Percentiles rank a stretch among this genome's conserved stretches.
phyloP scores from a whole-genome alignment of 2,888 invertebrate species.

The Eledona agricola region DNA sequence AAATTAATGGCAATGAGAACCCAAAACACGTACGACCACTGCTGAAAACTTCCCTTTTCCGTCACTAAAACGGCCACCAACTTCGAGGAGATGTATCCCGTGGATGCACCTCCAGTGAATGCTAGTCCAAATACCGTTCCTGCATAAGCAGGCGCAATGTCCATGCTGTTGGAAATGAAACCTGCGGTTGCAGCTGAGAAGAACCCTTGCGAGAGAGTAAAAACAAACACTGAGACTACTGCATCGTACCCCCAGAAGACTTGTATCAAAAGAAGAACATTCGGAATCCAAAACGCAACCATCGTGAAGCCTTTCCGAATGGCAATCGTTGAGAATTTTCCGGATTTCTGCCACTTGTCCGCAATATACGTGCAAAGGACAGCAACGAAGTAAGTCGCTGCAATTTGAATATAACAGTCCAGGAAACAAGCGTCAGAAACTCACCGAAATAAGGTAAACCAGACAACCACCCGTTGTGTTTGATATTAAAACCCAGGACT shows the following conservation, averaged over 20 bases:
- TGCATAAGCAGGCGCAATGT: slow-evolving; percentile 17
- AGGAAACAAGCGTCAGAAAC: neutral
- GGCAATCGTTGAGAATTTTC: slow-evolving; percentile 8
- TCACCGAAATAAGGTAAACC: slow-evolving; percentile 22
- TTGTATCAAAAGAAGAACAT: slow-evolving; percentile 10
- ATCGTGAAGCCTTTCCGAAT: slow-evolving; percentile 16
- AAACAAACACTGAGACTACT: slow-evolving; percentile 4
- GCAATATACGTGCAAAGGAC: slow-evolving; percentile 5
- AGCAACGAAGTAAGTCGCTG: slow-evolving; percentile 8
- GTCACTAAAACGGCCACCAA: no score
- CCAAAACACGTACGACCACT: no score
- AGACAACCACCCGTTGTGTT: slow-evolving; percentile 14
- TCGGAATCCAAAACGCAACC: slow-evolving; percentile 4
- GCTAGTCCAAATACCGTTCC: slow-evolving; percentile 23
- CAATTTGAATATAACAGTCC: neutral
- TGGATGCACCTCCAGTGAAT: no score
- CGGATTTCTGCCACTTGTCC: slow-evolving; percentile 8
- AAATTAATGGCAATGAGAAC: no score
- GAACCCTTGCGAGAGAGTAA: slow-evolving; percentile 8
- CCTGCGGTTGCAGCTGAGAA: slow-evolving; percentile 3
- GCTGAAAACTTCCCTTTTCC: no score
- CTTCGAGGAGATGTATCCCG: no score
- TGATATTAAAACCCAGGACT: slow-evolving; percentile 18
- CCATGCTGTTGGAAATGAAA: slow-evolving; percentile 9
- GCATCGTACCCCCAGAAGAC: slow-evolving; percentile 16